Evolutionary conservation across 2,888 invertebrate genomes (phyloP).

Genomic region (Eilema sororculum): DNA sequence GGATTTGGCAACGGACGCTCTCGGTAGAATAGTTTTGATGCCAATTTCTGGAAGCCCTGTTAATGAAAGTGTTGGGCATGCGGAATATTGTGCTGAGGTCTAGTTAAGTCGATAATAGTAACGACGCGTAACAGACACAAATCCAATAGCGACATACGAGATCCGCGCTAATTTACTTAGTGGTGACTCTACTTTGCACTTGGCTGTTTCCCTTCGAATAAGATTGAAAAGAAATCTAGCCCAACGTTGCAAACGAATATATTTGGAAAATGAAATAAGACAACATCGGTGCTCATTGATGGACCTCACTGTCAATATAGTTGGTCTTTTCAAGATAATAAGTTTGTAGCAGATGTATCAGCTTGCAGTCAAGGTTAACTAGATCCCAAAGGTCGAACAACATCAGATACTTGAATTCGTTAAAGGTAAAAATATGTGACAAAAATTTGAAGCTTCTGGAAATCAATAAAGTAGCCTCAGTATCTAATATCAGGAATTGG

Average conservation of each 20-base stretch:
- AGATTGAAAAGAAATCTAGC: neutral
- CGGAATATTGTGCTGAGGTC: conserved; percentile 21
- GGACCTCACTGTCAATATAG: neutral
- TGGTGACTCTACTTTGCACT: neutral
- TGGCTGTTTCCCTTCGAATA: neutral
- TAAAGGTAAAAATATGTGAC: neutral
- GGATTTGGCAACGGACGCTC: conserved; percentile 33
- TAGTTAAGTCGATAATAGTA: conserved; percentile 38
- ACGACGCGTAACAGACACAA: conserved; percentile 30
- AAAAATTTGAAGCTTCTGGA: neutral
- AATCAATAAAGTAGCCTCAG: neutral
- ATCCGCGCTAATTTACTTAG: conserved; percentile 16
- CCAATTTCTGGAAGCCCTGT: conserved; percentile 36
- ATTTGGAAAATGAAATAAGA: neutral
- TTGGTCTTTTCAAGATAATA: neutral
- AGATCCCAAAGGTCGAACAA: neutral
- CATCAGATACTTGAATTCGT: neutral
- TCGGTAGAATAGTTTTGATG: conserved; percentile 32
- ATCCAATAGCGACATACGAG: conserved; percentile 25
- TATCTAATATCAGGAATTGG: neutral
- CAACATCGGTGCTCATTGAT: too few relatives aligned
- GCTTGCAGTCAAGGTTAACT: neutral
- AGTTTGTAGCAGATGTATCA: neutral
- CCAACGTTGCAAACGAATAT: too few relatives aligned
- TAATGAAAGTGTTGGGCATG: conserved; percentile 24